These are phyloP conservation scores for Notamacropus eugenii DNA, from an alignment of 2,797 vertebrate species.

Conservation along the genomic window DNA sequence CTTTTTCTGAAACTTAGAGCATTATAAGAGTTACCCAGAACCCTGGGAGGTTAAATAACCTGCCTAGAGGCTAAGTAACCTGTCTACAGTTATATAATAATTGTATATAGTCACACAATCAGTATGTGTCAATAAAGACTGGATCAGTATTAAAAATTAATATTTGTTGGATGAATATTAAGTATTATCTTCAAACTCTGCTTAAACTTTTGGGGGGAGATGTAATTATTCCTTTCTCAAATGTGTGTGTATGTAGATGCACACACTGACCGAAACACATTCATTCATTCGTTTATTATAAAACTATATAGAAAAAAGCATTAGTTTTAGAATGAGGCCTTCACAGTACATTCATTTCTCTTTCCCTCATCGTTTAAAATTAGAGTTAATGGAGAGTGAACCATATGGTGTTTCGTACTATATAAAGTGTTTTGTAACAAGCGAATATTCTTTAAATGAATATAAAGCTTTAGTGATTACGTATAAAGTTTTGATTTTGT, in stretches of 20 bases:
- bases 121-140: not conserved
- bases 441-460: not conserved
- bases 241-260: not conserved
- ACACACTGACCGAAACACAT: not conserved
- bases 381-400: not conserved
- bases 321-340: not conserved
- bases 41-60: not conserved
- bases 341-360: not conserved
- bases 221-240: not conserved
- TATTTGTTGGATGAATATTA: not conserved
- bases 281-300: not conserved
- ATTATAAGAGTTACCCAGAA: not conserved
- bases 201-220: not conserved
- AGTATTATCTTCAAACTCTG: not conserved
- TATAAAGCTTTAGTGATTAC: not conserved
- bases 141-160: not conserved
- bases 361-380: not conserved
- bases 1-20: not conserved
- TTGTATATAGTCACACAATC: not conserved
- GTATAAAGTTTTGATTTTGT: not conserved
- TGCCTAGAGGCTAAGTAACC: not conserved
- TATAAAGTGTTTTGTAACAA: not conserved
- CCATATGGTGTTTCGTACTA: not conserved
- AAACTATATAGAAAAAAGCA: not conserved
- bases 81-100: too few species aligned